Evolutionary conservation across 2,797 vertebrate genomes (phyloP), one percentile per base, ranked within the genome.

Genomic region (Labeo calbasu): DNA sequence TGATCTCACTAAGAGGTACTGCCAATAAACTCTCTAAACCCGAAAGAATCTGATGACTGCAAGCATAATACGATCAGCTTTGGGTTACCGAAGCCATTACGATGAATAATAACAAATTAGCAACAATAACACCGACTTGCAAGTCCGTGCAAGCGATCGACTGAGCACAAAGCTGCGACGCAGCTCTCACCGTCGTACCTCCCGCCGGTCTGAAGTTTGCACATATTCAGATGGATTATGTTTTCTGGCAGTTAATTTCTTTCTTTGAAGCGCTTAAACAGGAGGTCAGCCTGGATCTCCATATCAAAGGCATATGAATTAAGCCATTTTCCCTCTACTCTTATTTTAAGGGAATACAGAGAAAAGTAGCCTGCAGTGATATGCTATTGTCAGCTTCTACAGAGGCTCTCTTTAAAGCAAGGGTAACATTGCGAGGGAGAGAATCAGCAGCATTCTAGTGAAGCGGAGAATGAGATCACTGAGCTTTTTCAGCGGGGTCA

Each of bases 301-400:
- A 96, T 95, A 94, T 97, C 95, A 97, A 97, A 97, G 95, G 91
- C 88, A 91, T 91, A 94, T 89, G 92, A 96, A 96, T 96, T 94
- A 94, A 96, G 93, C 89, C 94, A 93, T 93, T 96, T 93, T 90
- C 88, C 79, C 83, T 87, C 88, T 87, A 88, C 86, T 90, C 88
- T 88, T 84, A 51, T 95, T 94, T 93, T 91, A 90, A 79, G 86
- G 92, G 91, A 94, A 92, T 87, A 93, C 91, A 93, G 91, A 92
- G 90, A 90, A 88, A 91, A 91, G 92, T 92, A 93, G 94, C 93
- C 93, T 93, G 92, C 91, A 95, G 94, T 94, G 95, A 94, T 92
- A 92, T 86, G 86, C 90, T 86, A 84, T 89, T 90, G 88, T 92
- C 90, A 89, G 89, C 84, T 89, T 90, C 86, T 76, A 86, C 86